These are phyloP conservation scores for Odontocolon sp. DNA, from an alignment of 2,888 invertebrate species.

Conservation along the genomic window DNA sequence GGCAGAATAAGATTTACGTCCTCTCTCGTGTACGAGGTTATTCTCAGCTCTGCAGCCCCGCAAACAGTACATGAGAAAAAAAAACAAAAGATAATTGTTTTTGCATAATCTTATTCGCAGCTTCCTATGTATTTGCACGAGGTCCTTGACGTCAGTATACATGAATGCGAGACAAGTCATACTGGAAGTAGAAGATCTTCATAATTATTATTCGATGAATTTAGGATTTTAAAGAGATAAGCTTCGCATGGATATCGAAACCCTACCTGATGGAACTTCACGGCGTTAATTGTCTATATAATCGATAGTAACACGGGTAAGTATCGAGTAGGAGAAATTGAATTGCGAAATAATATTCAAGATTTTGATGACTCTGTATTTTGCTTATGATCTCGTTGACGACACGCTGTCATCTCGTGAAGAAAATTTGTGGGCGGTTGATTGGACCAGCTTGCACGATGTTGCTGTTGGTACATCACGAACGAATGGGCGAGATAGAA, in stretches of 20 bases:
- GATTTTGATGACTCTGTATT: background rate
- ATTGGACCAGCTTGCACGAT: background rate
- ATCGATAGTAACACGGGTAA: background rate
- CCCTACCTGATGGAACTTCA: too few species aligned
- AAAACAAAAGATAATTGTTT: background rate
- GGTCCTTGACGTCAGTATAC: background rate
- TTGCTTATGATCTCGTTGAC: background rate
- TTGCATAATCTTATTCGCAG: background rate
- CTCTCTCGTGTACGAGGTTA: conserved; percentile 23
- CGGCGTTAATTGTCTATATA: too few species aligned
- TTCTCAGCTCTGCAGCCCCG: conserved; percentile 7
- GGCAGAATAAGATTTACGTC: conserved; percentile 50
- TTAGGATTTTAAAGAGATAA: background rate
- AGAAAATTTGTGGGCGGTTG: conserved; percentile 9
- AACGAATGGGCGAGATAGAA: background rate
- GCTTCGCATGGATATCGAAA: background rate
- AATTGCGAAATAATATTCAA: background rate
- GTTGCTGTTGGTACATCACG: background rate
- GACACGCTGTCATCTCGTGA: conserved; percentile 12
- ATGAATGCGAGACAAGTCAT: background rate
- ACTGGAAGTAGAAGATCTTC: too few species aligned
- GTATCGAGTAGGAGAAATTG: background rate
- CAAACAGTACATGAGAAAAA: conserved; percentile 10
- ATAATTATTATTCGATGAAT: too few species aligned
- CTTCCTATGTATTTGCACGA: background rate